Evolutionary conservation across 1,140 invertebrate genomes (phyloP).

Genomic region (Panagrolaimus sp.): DNA sequence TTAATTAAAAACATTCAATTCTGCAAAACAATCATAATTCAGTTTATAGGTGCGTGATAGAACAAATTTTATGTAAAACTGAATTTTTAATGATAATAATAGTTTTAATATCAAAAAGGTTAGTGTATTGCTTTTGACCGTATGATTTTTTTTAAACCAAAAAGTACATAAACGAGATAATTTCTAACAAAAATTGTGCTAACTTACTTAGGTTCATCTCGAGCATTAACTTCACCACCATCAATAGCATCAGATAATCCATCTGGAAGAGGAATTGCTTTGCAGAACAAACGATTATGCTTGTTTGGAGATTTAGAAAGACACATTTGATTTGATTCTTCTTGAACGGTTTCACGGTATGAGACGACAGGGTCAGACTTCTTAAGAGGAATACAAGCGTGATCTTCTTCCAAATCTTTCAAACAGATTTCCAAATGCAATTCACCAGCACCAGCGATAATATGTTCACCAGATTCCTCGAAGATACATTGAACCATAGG

Average conservation of each 20-base stretch:
- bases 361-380: constrained; percentile 98
- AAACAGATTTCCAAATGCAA: constrained; percentile 98
- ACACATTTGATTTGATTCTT: constrained; percentile 88
- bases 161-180: too few species aligned
- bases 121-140: too few species aligned
- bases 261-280: constrained; percentile 86
- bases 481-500: constrained; percentile 99
- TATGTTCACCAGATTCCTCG: constrained; percentile 99
- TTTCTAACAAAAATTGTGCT: too few species aligned
- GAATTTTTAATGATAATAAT: too few species aligned
- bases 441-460: constrained; percentile 98
- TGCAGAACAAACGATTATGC: constrained; percentile 98
- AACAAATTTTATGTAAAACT: too few species aligned
- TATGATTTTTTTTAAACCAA: too few species aligned
- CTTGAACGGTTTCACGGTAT: constrained; percentile 92
- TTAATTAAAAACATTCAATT: too few species aligned
- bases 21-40: too few species aligned
- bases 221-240: constrained; percentile 82
- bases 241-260: constrained; percentile 96
- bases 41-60: too few species aligned
- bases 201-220: constrained; percentile 85
- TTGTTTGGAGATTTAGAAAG: constrained; percentile 99
- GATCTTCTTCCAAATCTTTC: constrained; percentile 99
- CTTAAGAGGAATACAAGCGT: constrained; percentile 97
- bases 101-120: too few species aligned